Evolutionary conservation across 1,140 invertebrate genomes (phyloP).

Genomic region (Zaprionus ornatus): DNA sequence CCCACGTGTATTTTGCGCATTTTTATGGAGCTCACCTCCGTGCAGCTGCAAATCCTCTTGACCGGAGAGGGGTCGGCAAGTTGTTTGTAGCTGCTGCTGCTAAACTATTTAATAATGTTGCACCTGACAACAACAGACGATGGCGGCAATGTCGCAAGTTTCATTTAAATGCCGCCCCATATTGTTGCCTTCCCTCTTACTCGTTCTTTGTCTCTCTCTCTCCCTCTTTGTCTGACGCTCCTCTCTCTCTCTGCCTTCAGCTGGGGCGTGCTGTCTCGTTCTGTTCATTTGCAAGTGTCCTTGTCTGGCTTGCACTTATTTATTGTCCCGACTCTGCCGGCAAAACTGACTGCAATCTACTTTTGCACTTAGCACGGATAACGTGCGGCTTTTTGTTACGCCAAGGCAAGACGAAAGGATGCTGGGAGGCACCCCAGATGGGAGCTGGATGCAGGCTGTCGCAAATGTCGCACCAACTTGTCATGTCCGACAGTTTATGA

Average conservation of each 20-base stretch:
- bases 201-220: neutral
- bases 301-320: slow-evolving; percentile 48
- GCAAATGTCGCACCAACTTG: slow-evolving; percentile 80
- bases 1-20: slow-evolving; percentile 48
- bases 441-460: slow-evolving; percentile 57
- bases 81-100: slow-evolving; percentile 62
- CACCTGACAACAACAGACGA: slow-evolving; percentile 42
- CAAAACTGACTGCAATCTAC: slow-evolving; percentile 65
- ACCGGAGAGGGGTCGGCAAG: slow-evolving; percentile 36
- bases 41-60: neutral
- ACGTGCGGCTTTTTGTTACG: slow-evolving; percentile 73
- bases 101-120: slow-evolving; percentile 79
- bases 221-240: too few species aligned
- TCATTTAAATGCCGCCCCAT: slow-evolving; percentile 47
- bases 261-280: neutral
- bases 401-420: slow-evolving; percentile 27
- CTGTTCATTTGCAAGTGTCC: slow-evolving; percentile 33
- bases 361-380: slow-evolving; percentile 78
- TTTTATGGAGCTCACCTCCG: slow-evolving; percentile 47
- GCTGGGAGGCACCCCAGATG: slow-evolving; percentile 2
- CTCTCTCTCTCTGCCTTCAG: slow-evolving; percentile 1
- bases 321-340: slow-evolving; percentile 6
- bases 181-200: neutral
- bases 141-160: slow-evolving; percentile 35
- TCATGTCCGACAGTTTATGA: slow-evolving; percentile 81